A percentile compares a stretch with the other conserved stretches of the same genome.
phyloP scores from a whole-genome alignment of 2,113 vertebrate genomes.

The Coryphaenoides rupestris region DNA sequence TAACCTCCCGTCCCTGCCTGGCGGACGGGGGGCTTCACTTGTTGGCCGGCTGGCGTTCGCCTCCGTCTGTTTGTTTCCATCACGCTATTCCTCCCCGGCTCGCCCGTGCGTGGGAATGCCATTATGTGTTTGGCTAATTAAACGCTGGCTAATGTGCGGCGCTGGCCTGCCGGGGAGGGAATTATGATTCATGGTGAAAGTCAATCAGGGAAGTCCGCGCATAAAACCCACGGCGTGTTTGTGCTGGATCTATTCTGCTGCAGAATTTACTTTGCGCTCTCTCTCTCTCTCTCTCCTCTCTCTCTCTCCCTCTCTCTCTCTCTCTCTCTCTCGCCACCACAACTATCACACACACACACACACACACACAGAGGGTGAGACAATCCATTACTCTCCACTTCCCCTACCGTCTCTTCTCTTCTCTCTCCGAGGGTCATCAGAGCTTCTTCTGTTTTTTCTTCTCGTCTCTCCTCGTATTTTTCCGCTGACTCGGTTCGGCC shows the following conservation, averaged over 20 bases:
- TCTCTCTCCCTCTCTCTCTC: background rate
- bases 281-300: background rate
- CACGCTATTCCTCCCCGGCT: background rate
- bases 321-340: background rate
- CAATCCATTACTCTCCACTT: background rate
- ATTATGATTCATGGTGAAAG: too few relatives aligned
- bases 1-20: too few relatives aligned
- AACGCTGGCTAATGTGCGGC: background rate
- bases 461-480: conserved; percentile 16
- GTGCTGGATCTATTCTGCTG: too few relatives aligned
- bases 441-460: background rate
- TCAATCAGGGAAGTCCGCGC: too few relatives aligned
- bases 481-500: conserved; percentile 46
- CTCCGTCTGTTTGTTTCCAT: background rate
- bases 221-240: too few relatives aligned
- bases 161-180: background rate
- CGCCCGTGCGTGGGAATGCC: conserved; percentile 4
- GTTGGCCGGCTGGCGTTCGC: too few relatives aligned
- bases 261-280: background rate
- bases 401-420: background rate
- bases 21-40: too few relatives aligned
- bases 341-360: background rate
- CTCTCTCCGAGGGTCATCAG: conserved; percentile 34
- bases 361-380: background rate
- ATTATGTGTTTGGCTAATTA: conserved; percentile 5